A percentile compares a stretch with the other conserved stretches of the same genome.
Evolutionary conservation across 2,113 vertebrate species (phyloP).

Genomic region (Nerophis ophidion): DNA sequence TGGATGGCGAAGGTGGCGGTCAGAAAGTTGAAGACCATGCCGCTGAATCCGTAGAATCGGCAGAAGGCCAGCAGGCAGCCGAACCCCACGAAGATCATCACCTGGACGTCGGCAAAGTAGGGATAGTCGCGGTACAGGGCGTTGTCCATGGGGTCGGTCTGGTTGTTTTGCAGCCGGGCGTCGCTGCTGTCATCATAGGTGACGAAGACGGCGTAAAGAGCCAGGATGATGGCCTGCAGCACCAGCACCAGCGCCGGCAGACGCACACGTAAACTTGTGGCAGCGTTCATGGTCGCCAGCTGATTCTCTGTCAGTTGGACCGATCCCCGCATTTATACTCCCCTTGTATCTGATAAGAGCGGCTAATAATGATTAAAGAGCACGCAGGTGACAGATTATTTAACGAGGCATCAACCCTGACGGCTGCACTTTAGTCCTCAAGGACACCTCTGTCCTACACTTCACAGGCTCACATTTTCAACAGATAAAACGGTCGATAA

Average conservation of each 20-base stretch:
- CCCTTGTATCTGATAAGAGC: constrained; percentile 49
- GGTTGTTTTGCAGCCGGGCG: constrained; percentile 38
- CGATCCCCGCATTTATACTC: constrained; percentile 33
- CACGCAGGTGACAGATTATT: constrained; percentile 6
- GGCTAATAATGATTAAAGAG: constrained; percentile 21
- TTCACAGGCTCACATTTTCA: no score
- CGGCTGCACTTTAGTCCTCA: constrained; percentile 41
- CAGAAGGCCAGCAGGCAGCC: constrained; percentile 79
- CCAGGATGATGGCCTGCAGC: constrained; percentile 62
- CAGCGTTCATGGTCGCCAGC: constrained; percentile 42
- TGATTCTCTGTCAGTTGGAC: constrained; percentile 32
- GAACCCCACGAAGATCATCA: constrained; percentile 80
- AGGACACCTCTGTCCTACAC: no score
- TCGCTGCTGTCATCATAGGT: constrained; percentile 67
- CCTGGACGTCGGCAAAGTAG: constrained; percentile 77
- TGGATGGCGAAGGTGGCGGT: constrained; percentile 75
- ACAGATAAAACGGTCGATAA: no score
- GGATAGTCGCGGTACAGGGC: constrained; percentile 68
- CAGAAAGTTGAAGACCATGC: constrained; percentile 78
- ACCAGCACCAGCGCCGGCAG: constrained; percentile 67
- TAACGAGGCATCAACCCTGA: constrained; percentile 5
- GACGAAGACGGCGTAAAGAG: constrained; percentile 69
- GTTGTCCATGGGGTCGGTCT: constrained; percentile 52
- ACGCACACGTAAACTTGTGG: constrained; percentile 46
- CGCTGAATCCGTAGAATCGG: constrained; percentile 72